These are phyloP conservation scores for Xenus cinereus DNA, from an alignment of 2,113 vertebrate genomes.

Conservation along the genomic window DNA sequence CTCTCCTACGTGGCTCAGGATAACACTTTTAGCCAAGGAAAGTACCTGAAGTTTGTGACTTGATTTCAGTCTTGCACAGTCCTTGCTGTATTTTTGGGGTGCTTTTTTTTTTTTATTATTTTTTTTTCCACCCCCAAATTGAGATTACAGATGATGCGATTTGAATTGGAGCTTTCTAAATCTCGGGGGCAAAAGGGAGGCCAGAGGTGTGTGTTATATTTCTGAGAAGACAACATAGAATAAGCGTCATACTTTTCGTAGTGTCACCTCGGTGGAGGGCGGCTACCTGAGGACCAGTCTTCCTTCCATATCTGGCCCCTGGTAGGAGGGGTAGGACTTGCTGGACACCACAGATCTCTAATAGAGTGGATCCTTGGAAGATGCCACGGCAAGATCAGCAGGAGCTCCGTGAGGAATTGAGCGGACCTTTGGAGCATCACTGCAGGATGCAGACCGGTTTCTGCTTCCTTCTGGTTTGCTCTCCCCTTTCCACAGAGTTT, in stretches of 20 bases:
- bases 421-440: background rate
- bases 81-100: background rate
- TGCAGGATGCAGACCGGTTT: background rate
- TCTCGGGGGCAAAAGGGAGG: background rate
- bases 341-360: background rate
- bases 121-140: background rate
- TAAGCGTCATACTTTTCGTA: background rate
- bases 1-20: background rate
- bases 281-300: background rate
- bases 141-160: background rate
- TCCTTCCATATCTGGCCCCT: background rate
- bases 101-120: background rate
- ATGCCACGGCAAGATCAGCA: background rate
- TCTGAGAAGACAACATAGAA: background rate
- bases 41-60: background rate
- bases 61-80: background rate
- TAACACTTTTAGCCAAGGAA: background rate
- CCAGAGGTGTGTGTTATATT: background rate
- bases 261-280: background rate
- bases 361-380: background rate
- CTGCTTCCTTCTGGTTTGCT: background rate
- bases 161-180: background rate
- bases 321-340: background rate
- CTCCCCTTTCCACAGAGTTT: background rate
- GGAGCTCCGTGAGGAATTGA: background rate